These are phyloP conservation scores for Poicephalus gulielmi DNA, from an alignment of 2,113 vertebrate species.

Conservation along the genomic window DNA sequence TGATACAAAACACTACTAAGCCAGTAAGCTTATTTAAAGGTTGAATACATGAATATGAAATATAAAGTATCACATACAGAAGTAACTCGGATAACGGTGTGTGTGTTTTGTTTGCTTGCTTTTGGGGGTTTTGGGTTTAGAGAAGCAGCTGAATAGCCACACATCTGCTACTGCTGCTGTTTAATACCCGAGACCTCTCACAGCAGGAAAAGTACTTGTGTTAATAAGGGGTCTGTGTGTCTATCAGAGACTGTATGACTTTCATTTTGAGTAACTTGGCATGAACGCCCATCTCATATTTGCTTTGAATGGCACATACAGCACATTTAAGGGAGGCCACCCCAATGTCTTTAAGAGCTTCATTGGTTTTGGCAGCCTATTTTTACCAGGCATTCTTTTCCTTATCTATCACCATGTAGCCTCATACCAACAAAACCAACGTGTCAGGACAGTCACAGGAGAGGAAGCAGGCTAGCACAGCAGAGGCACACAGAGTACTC, in stretches of 20 bases:
- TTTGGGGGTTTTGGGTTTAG: background rate
- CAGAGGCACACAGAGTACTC: background rate
- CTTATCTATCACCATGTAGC: background rate
- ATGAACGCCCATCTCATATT: background rate
- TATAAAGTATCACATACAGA: background rate
- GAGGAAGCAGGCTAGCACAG: background rate
- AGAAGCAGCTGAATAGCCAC: background rate
- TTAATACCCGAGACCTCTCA: background rate
- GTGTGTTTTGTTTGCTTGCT: accelerated
- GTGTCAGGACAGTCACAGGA: background rate
- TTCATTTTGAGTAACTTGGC: background rate
- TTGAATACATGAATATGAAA: background rate
- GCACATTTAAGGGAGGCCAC: background rate
- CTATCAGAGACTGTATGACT: accelerated
- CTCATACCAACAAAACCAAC: accelerated
- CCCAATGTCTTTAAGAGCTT: background rate
- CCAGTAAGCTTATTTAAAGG: background rate
- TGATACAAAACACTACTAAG: background rate
- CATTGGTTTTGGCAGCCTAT: background rate
- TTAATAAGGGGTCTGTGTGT: accelerated
- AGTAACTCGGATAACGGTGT: background rate
- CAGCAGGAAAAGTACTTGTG: background rate
- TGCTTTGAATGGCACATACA: background rate
- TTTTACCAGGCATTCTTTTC: background rate
- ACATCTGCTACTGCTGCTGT: background rate